These are phyloP conservation scores for Odontamblyopus rebecca DNA, from an alignment of 2,797 vertebrate species.

Conservation along the genomic window DNA sequence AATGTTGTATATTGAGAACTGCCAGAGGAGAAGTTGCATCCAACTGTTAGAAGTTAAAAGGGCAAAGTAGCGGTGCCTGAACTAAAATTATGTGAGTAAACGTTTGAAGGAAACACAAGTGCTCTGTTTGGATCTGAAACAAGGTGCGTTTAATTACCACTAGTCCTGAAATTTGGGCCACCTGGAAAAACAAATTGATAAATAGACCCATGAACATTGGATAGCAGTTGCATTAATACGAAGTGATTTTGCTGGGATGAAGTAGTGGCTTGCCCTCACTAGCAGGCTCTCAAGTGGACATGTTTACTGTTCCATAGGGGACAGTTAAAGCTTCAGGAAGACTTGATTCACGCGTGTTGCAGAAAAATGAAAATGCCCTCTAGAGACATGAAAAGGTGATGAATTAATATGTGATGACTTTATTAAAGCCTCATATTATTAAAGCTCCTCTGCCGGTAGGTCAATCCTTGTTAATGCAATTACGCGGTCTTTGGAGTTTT, in stretches of 20 bases:
- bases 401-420: slow-evolving; percentile 14
- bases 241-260: neutral
- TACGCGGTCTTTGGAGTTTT: slow-evolving; percentile 2
- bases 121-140: slow-evolving; percentile 26
- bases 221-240: neutral
- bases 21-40: slow-evolving; percentile 14
- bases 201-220: neutral
- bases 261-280: slow-evolving; percentile 1
- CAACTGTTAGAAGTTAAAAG: slow-evolving; percentile 29
- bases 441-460: slow-evolving; percentile 10
- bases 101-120: slow-evolving; percentile 38
- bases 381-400: slow-evolving; percentile 3
- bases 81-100: slow-evolving; percentile 28
- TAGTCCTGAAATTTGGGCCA: neutral
- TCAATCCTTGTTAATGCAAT: slow-evolving; percentile 2
- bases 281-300: neutral
- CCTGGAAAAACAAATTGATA: slow-evolving; percentile 7
- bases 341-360: slow-evolving; percentile 2
- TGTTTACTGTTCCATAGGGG: slow-evolving; percentile 6
- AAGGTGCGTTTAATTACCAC: slow-evolving; percentile 26
- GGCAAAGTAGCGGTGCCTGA: slow-evolving; percentile 19
- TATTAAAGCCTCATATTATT: slow-evolving; percentile 11
- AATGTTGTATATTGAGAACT: slow-evolving; percentile 21
- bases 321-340: slow-evolving; percentile 5
- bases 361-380: slow-evolving; percentile 9